Conservation (phyloP, 2,888 invertebrate genomes). For the Pandemis corylana region DNA sequence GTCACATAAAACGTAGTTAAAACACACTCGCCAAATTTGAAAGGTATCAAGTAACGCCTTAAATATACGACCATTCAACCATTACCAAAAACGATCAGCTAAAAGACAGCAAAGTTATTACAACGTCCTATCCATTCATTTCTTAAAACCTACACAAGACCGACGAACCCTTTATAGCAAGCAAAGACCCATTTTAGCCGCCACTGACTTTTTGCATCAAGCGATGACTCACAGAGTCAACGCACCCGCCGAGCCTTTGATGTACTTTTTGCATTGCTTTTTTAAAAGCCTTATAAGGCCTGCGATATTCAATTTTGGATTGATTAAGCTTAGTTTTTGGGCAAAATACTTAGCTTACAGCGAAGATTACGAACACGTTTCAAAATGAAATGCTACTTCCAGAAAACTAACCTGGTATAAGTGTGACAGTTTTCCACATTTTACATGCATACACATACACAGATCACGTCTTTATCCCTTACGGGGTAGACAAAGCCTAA, state of each 20-base stretch:
- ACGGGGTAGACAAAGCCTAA: too few species aligned
- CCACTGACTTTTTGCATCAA: slow-evolving; percentile 61
- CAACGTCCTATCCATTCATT: slow-evolving; percentile 27
- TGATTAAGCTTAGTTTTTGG: slow-evolving; percentile 20
- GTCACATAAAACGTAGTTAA: neutral
- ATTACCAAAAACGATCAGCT: slow-evolving; percentile 11
- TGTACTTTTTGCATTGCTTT: slow-evolving; percentile 46
- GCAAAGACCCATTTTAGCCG: slow-evolving; percentile 29
- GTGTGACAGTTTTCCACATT: too few species aligned
- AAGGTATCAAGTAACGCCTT: slow-evolving; percentile 6
- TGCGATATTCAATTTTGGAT: slow-evolving; percentile 30
- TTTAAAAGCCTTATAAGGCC: slow-evolving; percentile 40
- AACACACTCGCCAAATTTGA: neutral
- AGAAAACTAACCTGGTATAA: too few species aligned
- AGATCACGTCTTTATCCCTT: too few species aligned
- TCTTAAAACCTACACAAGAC: slow-evolving; percentile 25
- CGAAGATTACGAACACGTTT: too few species aligned
- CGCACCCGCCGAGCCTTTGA: slow-evolving; percentile 54
- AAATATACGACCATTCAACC: slow-evolving; percentile 10
- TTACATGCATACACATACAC: too few species aligned
- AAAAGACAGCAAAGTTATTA: slow-evolving; percentile 5
- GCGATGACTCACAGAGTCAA: slow-evolving; percentile 76
- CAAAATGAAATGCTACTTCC: too few species aligned
- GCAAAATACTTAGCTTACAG: neutral
- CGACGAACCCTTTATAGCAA: slow-evolving; percentile 21